These are phyloP conservation scores for Metopia argyrocephala DNA, from an alignment of 2,888 invertebrate species.

Conservation along the genomic window DNA sequence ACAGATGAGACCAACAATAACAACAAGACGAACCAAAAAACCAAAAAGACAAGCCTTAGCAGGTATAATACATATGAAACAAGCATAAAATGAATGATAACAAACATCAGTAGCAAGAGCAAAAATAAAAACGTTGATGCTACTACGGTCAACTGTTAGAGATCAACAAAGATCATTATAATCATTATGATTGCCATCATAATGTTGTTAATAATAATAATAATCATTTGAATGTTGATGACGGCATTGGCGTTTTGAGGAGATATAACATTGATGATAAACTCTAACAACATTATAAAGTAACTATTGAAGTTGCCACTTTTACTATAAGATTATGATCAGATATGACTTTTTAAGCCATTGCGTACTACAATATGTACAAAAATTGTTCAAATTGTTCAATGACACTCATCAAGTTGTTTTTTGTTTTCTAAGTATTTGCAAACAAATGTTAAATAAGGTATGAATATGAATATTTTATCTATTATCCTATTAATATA, in stretches of 20 bases:
- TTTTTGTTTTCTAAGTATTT: no score
- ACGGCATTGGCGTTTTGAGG: neutral
- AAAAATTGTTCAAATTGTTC: no score
- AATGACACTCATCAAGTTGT: constrained; percentile 9
- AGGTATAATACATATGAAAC: no score
- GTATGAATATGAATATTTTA: no score
- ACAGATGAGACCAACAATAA: constrained; percentile 4
- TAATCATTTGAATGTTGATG: constrained; percentile 29
- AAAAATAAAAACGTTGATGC: constrained; percentile 24
- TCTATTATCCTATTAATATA: no score
- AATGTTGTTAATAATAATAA: neutral
- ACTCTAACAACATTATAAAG: constrained; percentile 26
- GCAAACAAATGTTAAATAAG: no score
- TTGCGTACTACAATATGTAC: constrained; percentile 30
- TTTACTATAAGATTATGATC: constrained; percentile 40
- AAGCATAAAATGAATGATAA: no score
- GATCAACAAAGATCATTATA: constrained; percentile 42
- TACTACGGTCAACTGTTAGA: constrained; percentile 54
- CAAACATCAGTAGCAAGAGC: constrained; percentile 33
- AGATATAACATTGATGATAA: constrained; percentile 26
- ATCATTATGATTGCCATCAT: neutral
- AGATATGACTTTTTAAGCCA: constrained; percentile 49
- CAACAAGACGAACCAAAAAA: neutral
- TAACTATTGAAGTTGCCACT: neutral
- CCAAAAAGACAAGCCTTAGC: no score